Percentiles rank a stretch among this genome's conserved stretches.
These are phyloP conservation scores for Pyrocoelia pectoralis DNA, from an alignment of 2,888 invertebrate species.

Conservation along the genomic window DNA sequence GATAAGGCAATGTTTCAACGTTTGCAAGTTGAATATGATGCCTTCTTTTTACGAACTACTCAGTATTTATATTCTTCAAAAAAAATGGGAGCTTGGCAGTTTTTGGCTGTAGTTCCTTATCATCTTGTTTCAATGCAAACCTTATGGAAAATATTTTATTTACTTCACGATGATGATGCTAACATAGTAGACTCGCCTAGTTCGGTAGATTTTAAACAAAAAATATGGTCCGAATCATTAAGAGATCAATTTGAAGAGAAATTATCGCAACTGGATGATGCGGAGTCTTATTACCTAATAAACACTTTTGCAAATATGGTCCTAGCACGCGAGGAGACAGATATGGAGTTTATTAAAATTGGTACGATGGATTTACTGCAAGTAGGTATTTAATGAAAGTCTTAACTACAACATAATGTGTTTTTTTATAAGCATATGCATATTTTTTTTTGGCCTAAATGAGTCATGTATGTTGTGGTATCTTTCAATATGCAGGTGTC, in stretches of 20 bases:
- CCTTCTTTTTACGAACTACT: conserved; percentile 74
- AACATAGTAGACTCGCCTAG: conserved; percentile 49
- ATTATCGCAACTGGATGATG: conserved; percentile 69
- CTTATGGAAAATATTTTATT: conserved; percentile 73
- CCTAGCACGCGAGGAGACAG: conserved; percentile 66
- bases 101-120: conserved; percentile 79
- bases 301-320: conserved; percentile 85
- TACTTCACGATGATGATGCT: conserved; percentile 66
- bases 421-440: too few relatives aligned
- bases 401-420: too few relatives aligned
- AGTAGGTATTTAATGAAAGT: conserved; percentile 62
- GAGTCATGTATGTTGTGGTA: too few relatives aligned
- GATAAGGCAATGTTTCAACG: conserved; percentile 64
- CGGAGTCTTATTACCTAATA: conserved; percentile 79
- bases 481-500: too few relatives aligned
- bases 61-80: conserved; percentile 74
- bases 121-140: conserved; percentile 65
- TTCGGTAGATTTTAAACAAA: conserved; percentile 59
- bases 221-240: conserved; percentile 61
- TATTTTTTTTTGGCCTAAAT: too few relatives aligned
- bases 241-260: conserved; percentile 70
- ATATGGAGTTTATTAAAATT: conserved; percentile 71
- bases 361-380: conserved; percentile 75
- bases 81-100: conserved; percentile 82
- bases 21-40: conserved; percentile 76